Conservation (phyloP, 2,797 vertebrate species). For the Labeo calbasu region DNA sequence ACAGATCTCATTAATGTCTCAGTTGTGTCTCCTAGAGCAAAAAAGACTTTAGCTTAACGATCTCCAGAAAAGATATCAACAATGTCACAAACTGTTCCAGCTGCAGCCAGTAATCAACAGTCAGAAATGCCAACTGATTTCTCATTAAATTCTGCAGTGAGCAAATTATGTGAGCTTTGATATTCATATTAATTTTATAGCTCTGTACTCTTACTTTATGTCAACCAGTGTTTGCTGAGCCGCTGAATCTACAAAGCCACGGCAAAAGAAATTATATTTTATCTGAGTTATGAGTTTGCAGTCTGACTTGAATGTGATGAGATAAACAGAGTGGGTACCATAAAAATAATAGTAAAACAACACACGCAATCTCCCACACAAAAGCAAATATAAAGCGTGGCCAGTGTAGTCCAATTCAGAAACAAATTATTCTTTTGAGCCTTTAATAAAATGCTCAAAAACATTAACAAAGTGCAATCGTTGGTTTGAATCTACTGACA, state of each 20-base stretch:
- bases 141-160: not conserved
- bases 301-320: constrained; percentile 21
- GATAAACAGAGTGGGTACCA: constrained; percentile 6
- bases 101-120: constrained; percentile 5
- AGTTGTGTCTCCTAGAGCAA: not conserved
- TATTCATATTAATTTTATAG: not conserved
- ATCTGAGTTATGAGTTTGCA: constrained; percentile 5
- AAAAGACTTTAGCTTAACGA: not conserved
- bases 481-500: not conserved
- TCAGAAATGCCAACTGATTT: not conserved
- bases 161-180: not conserved
- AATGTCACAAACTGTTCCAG: not conserved
- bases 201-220: constrained; percentile 15
- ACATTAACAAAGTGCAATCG: not conserved
- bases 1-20: not conserved
- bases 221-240: constrained; percentile 12
- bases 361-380: not conserved
- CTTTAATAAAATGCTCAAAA: constrained; percentile 3
- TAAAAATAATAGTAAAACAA: constrained; percentile 7
- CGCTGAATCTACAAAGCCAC: not conserved
- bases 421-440: not conserved
- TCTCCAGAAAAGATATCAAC: not conserved
- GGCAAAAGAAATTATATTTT: constrained; percentile 15
- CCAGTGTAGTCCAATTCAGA: not conserved
- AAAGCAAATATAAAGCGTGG: not conserved